These are phyloP conservation scores for Phoebastria nigripes DNA, from an alignment of 2,797 vertebrate species.

Conservation along the genomic window DNA sequence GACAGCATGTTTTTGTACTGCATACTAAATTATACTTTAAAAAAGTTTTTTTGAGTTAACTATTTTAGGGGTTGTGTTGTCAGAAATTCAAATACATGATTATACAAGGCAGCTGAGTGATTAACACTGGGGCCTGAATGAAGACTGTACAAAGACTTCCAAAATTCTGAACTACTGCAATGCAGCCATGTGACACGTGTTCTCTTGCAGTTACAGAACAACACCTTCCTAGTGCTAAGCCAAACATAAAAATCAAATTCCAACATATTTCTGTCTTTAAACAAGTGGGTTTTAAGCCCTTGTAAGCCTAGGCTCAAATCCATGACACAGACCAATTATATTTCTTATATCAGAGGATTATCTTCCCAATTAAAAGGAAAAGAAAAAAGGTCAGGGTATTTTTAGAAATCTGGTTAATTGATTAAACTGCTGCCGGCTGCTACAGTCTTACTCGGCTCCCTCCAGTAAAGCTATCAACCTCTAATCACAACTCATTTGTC, in stretches of 20 bases:
- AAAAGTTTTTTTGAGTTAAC: neutral
- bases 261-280: neutral
- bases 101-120: neutral
- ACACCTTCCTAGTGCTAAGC: neutral
- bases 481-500: neutral
- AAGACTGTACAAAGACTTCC: neutral
- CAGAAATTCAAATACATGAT: neutral
- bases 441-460: neutral
- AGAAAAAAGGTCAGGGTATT: neutral
- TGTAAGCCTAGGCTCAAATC: neutral
- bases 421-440: neutral
- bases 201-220: neutral
- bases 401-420: constrained; percentile 12
- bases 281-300: neutral
- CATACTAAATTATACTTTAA: neutral
- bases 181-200: neutral
- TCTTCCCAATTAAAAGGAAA: constrained; percentile 12
- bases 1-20: neutral
- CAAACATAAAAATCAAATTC: constrained; percentile 6
- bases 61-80: neutral
- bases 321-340: neutral
- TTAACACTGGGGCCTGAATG: neutral
- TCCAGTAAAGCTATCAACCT: neutral
- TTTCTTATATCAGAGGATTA: neutral
- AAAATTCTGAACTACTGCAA: neutral